phyloP scores from a whole-genome alignment of 2,888 invertebrate genomes.

The Heliconius cydno region DNA sequence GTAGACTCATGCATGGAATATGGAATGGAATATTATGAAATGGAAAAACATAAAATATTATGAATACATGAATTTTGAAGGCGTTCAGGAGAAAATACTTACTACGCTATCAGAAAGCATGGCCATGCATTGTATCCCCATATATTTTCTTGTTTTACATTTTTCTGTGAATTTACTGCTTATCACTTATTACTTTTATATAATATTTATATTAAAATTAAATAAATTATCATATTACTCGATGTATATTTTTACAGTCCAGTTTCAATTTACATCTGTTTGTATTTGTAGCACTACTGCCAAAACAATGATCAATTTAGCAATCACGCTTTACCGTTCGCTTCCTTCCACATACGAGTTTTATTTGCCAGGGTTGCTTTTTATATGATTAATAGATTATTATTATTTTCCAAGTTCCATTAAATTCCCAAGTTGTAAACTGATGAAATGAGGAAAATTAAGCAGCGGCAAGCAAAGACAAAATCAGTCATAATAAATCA shows the following conservation, averaged over 20 bases:
- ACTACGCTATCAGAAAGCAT: not conserved
- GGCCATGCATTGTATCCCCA: constrained; percentile 9
- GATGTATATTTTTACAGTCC: not conserved
- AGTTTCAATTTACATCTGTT: not conserved
- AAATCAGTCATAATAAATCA: too few relatives aligned
- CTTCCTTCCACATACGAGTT: constrained; percentile 41
- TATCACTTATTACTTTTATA: not conserved
- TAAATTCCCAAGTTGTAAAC: too few relatives aligned
- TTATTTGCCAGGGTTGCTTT: constrained; percentile 53
- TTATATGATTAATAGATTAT: constrained; percentile 11
- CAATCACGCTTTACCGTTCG: constrained; percentile 55
- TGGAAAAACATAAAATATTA: constrained; percentile 35
- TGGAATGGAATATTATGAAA: constrained; percentile 45
- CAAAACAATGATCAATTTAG: constrained; percentile 76
- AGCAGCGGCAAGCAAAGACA: too few relatives aligned
- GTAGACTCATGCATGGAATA: constrained; percentile 44
- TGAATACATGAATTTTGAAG: constrained; percentile 32
- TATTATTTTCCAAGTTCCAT: not conserved
- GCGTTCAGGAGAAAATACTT: not conserved
- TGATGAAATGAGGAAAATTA: too few relatives aligned
- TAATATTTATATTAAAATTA: not conserved
- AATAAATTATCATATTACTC: not conserved
- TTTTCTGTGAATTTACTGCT: not conserved
- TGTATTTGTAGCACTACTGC: constrained; percentile 57
- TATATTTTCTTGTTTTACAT: constrained; percentile 9